Evolutionary conservation across 2,797 vertebrate genomes (phyloP).

Genomic region (Gallinago solitaria): DNA sequence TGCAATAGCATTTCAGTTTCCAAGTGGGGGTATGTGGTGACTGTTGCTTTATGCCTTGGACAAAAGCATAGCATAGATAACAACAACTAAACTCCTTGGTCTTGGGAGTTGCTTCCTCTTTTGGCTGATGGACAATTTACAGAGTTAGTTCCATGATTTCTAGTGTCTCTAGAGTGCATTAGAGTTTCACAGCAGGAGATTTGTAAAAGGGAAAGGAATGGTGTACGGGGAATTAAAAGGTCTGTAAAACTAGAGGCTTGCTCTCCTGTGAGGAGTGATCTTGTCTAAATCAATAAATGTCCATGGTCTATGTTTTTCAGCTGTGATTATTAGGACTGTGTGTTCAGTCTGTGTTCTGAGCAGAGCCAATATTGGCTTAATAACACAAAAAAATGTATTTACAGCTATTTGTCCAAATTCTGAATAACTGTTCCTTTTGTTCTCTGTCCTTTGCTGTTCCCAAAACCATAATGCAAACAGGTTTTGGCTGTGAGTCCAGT

Average conservation of each 20-base stretch:
- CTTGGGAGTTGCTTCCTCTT: constrained; percentile 22
- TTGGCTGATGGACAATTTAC: constrained; percentile 20
- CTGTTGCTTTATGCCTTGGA: background rate
- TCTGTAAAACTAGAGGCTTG: constrained; percentile 61
- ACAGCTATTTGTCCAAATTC: constrained; percentile 28
- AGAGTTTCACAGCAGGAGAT: constrained; percentile 68
- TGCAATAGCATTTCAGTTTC: background rate
- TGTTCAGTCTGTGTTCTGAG: background rate
- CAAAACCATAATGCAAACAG: constrained; percentile 7
- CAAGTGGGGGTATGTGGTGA: background rate
- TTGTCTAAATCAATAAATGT: constrained; percentile 67
- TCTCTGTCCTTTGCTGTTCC: background rate
- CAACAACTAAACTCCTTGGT: background rate
- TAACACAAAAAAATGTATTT: constrained; percentile 35
- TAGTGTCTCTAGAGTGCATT: constrained; percentile 53
- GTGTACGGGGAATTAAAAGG: constrained; percentile 64
- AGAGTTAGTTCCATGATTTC: constrained; percentile 35
- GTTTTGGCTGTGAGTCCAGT: constrained; percentile 16
- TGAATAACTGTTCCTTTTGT: constrained; percentile 37
- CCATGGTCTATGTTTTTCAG: constrained; percentile 33
- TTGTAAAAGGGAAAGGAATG: constrained; percentile 68
- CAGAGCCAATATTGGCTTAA: constrained; percentile 5
- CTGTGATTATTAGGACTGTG: constrained; percentile 19
- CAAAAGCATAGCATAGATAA: background rate
- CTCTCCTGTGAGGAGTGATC: constrained; percentile 60